Evolutionary conservation across 1,140 invertebrate genomes (phyloP), one percentile per base, ranked within the genome.

Genomic region (Macrocentrus cingulum): DNA sequence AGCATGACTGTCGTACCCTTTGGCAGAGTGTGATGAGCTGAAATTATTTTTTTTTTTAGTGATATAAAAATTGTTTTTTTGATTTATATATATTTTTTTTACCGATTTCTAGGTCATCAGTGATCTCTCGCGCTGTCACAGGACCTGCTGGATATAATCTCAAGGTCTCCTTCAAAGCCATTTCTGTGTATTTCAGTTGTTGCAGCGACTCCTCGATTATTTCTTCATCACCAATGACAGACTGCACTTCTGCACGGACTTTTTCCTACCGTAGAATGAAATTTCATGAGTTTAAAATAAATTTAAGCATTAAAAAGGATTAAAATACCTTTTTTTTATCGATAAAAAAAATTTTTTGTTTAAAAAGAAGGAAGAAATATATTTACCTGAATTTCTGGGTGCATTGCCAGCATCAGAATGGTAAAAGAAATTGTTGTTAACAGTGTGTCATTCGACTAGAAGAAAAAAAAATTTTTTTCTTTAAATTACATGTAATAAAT

Each of bases 1-100:
- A 63, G 41, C 2, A 56, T 16, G 8, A 63, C 16, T 0, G 53
- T 45, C 36, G 48, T 53, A 15, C 62, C 62, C 32, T 63, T 50
- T 5, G 58, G 62, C 25, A 63, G 34, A 1, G 54, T 60, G 20
- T 39, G 55, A 1, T 22, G 46, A 22, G 56, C 61, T 63, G 20
- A 9, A 16, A 25, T 39, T 15, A n/a, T 8, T 15, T 8, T 39
- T 5, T 5, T 13, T 39, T n/a, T n/a, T n/a, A n/a, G n/a, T n/a
- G 15, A n/a, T 13, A 8, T n/a, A 13, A 7, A 34, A 5, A 4
- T 8, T n/a, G 8, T 39, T 39, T 8, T n/a, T 3, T 8, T 39
- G 3, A 4, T n/a, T n/a, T n/a, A n/a, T n/a, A n/a, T n/a, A n/a
- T n/a, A n/a, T n/a, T n/a, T n/a, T 13, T 4, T n/a, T 39, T 52